Evolutionary conservation across 2,113 vertebrate genomes (phyloP), one percentile per base, ranked within the genome.

Genomic region (Saccopteryx bilineata): DNA sequence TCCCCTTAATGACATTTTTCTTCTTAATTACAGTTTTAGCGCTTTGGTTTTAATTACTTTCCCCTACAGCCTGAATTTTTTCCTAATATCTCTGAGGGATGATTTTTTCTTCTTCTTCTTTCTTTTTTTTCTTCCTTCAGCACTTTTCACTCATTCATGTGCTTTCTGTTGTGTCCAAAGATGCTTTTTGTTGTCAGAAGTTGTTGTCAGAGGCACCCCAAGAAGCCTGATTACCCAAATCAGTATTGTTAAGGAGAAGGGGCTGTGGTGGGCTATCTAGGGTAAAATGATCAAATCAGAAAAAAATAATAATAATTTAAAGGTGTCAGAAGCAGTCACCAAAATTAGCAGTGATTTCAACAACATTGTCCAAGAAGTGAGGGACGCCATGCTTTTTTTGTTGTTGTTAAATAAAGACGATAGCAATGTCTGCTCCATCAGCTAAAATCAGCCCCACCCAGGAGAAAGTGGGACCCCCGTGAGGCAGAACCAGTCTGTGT

Each of bases 11-110:
- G 98, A 98, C 98, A 98, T 98, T 98, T 98, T 97, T 98, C 98
- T 97, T 97, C 98, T 98, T 99, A 98, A 99, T 99, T 98, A 98
- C 97, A 98, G 97, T 98, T 98, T 98, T 98, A 98, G 98, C 98
- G 98, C 97, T 98, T 98, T 98, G 98, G 97, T 97, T 98, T 98
- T 98, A 98, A 99, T 98, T 98, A 98, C 98, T 98, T 98, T 98
- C 97, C 91, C 93, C 98, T 98, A 98, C 98, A 97, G 94, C 94
- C 93, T 95, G 96, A 97, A 90, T 98, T 98, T 97, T 97, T 26
- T 39, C 39, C 0, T 96, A 74, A 93, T 97, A 96, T 98, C 98
- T 98, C 97, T 75, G 50, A 98, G 98, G 98, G 93, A 92, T 90
- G 93, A 92, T 90, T 94, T 96, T 68, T 56, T 61, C 92, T 90